A percentile compares a stretch with the other conserved stretches of the same genome.
These are phyloP conservation scores for Dipodomys stephensi DNA, from an alignment of 2,113 vertebrate genomes.

Conservation along the genomic window DNA sequence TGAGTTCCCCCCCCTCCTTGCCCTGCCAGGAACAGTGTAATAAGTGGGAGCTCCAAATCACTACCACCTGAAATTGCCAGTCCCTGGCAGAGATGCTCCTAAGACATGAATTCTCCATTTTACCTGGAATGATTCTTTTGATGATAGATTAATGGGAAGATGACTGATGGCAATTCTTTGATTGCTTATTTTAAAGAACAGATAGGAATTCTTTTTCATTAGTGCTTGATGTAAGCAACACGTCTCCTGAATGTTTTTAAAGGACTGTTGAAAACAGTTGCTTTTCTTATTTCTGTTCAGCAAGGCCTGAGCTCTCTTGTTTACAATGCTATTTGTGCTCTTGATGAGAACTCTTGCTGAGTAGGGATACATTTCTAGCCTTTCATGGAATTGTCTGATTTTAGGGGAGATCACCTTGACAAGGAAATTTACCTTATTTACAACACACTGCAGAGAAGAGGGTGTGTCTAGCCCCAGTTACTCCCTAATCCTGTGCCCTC, in stretches of 20 bases:
- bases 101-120: constrained; percentile 8
- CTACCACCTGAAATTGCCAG: neutral
- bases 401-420: neutral
- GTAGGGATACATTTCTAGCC: neutral
- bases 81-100: neutral
- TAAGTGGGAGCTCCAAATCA: neutral
- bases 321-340: neutral
- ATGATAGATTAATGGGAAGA: neutral
- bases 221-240: neutral
- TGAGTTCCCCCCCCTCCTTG: too few species aligned
- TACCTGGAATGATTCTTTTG: constrained; percentile 5
- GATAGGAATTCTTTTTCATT: constrained; percentile 56
- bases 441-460: neutral
- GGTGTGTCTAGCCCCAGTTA: neutral
- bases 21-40: neutral
- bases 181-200: constrained; percentile 18
- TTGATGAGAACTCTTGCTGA: neutral
- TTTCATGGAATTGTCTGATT: constrained; percentile 5
- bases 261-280: constrained; percentile 22
- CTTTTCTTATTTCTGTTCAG: constrained; percentile 50
- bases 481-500: neutral
- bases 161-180: neutral
- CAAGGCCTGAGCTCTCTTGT: neutral
- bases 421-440: neutral
- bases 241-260: neutral